Evolutionary conservation across 1,140 invertebrate species (phyloP), one percentile per base, ranked within the genome.

Genomic region (Caerostris darwini): DNA sequence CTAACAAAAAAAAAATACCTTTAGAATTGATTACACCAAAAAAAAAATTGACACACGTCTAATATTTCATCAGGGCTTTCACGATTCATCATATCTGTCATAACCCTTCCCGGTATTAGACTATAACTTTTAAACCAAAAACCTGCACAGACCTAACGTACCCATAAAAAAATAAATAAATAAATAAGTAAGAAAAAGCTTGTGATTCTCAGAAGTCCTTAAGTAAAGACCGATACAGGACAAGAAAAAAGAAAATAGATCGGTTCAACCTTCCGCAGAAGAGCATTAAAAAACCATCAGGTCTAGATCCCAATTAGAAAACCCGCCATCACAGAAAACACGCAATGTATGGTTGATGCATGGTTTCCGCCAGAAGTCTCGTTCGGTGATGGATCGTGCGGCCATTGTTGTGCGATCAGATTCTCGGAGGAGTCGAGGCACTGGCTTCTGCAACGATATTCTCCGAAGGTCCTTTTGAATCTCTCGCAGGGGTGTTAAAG

Each of bases 251-350:
- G n/a, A n/a, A n/a, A n/a, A n/a, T n/a, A n/a, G n/a, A n/a, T n/a
- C n/a, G n/a, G n/a, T n/a, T n/a, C n/a, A n/a, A n/a, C 57, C 53
- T 7, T 8, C 82, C 14, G 53, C 14, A n/a, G 57, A 57, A 58
- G 82, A 83, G 82, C 82, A 83, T 83, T 83, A 83, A 83, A 83
- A 83, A 83, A 83, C 82, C 82, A 83, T 83, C 82, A 83, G 53
- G 82, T 83, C 5, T 10, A 10, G 82, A 83, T 83, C 82, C 56
- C 54, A 56, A 57, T 83, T 83, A 56, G 53, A 83, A 83, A 83
- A 56, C 14, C 82, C 34, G 57, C 82, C 82, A 14, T 7, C 8
- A 8, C 8, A 83, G 10, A 77, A 17, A n/a, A 19, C 82, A 83
- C 82, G 82, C 82, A 83, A 83, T 5, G 12, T 8, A 6, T 12